These are phyloP conservation scores for Nephrocerus scutellatus DNA, from an alignment of 2,888 invertebrate species.

Conservation along the genomic window DNA sequence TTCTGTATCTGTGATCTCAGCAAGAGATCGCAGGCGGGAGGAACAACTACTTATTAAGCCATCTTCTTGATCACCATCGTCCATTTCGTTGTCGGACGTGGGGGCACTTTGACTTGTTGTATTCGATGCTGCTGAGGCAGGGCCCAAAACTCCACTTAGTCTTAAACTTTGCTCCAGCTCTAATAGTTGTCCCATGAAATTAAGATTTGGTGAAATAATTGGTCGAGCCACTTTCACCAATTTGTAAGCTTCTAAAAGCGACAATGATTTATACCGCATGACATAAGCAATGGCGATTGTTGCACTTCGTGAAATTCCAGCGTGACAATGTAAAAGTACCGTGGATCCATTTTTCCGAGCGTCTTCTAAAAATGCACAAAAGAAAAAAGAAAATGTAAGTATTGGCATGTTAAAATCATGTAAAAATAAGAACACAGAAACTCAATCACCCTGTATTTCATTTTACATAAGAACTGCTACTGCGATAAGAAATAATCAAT, in stretches of 20 bases:
- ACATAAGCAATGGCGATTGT: constrained; percentile 92
- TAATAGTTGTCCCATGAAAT: constrained; percentile 85
- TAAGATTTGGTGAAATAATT: constrained; percentile 91
- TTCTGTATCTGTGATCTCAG: background rate
- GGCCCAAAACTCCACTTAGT: constrained; percentile 42
- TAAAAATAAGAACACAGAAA: background rate
- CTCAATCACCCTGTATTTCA: too few species aligned
- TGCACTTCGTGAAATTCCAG: constrained; percentile 89
- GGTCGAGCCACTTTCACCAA: constrained; percentile 76
- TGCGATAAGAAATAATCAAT: too few species aligned
- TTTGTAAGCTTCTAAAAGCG: constrained; percentile 80
- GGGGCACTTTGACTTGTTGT: constrained; percentile 21
- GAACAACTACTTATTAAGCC: too few species aligned
- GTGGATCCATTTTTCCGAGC: constrained; percentile 47
- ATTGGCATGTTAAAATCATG: background rate
- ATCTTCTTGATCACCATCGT: constrained; percentile 26
- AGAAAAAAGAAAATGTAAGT: background rate
- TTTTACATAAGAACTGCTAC: too few species aligned
- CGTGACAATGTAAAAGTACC: constrained; percentile 90
- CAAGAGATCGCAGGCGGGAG: too few species aligned
- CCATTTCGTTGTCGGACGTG: constrained; percentile 23
- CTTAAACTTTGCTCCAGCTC: constrained; percentile 70
- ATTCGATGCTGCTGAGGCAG: constrained; percentile 28
- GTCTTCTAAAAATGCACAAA: constrained; percentile 40
- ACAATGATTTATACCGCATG: constrained; percentile 78